Conservation (phyloP, 2,797 vertebrate species). For the Micromesistius poutassou region DNA sequence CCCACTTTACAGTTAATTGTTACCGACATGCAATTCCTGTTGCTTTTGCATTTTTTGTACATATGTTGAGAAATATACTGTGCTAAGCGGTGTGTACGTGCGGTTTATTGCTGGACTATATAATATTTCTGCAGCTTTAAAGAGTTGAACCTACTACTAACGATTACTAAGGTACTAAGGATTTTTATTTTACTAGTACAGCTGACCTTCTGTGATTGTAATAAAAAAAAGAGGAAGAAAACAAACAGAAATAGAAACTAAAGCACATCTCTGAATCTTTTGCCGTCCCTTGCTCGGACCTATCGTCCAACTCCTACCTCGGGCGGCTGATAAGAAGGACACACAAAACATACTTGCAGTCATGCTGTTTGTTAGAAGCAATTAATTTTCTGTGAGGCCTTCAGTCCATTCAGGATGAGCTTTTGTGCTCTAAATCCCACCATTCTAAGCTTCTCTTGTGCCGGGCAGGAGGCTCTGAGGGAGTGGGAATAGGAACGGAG, state of each 20-base stretch:
- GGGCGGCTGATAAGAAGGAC: slow-evolving; percentile 90
- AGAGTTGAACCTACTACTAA: background rate
- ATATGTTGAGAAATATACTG: slow-evolving; percentile 25
- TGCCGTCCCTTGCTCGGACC: slow-evolving; percentile 57
- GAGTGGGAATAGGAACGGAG: slow-evolving; percentile 68
- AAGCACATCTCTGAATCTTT: background rate
- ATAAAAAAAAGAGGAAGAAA: background rate
- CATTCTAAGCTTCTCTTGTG: slow-evolving; percentile 94
- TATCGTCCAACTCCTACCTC: slow-evolving; percentile 76
- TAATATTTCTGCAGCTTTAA: background rate
- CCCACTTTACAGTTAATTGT: slow-evolving; percentile 62
- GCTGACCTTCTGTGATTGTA: background rate
- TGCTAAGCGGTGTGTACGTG: background rate
- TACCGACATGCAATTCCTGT: slow-evolving; percentile 35
- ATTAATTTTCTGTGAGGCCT: slow-evolving; percentile 99
- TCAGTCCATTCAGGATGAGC: slow-evolving; percentile 93
- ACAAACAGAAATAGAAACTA: background rate
- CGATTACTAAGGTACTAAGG: background rate
- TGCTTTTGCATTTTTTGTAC: slow-evolving; percentile 24
- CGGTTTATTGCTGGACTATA: background rate
- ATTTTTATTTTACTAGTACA: background rate
- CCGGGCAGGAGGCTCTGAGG: slow-evolving; percentile 81
- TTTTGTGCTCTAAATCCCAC: slow-evolving; percentile 99
- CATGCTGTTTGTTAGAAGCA: slow-evolving; percentile 99
- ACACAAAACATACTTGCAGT: slow-evolving; percentile 92